Percentiles rank a stretch among this genome's conserved stretches.
phyloP scores from a whole-genome alignment of 2,888 invertebrate genomes.

The Thecophora atra region DNA sequence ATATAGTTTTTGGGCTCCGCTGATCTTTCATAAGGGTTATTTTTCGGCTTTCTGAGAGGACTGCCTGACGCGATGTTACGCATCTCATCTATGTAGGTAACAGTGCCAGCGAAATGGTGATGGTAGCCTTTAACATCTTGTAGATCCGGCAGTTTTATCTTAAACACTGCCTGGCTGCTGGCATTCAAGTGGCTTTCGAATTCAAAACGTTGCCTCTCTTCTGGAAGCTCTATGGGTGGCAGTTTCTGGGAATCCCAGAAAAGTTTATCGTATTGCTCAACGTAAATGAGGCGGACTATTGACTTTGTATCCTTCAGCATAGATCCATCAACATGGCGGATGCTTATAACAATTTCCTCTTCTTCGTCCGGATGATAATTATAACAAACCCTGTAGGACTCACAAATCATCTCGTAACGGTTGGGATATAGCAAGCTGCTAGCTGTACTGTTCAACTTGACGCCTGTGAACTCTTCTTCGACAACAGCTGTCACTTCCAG shows the following conservation, averaged over 20 bases:
- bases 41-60: conserved; percentile 51
- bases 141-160: conserved; percentile 71
- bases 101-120: conserved; percentile 50
- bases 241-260: conserved; percentile 42
- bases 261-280: conserved; percentile 48
- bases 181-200: conserved; percentile 68
- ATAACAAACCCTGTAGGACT: conserved; percentile 76
- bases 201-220: conserved; percentile 64
- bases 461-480: conserved; percentile 85
- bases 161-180: conserved; percentile 73
- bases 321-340: conserved; percentile 76
- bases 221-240: conserved; percentile 30
- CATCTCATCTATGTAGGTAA: conserved; percentile 52
- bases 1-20: conserved; percentile 51
- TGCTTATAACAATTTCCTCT: conserved; percentile 81
- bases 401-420: conserved; percentile 78
- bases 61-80: conserved; percentile 45
- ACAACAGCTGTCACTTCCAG: conserved; percentile 80
- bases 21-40: conserved; percentile 42
- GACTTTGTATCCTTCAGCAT: conserved; percentile 72
- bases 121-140: conserved; percentile 51
- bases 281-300: conserved; percentile 66
- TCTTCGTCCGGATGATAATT: conserved; percentile 91
- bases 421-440: conserved; percentile 80
- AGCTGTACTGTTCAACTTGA: conserved; percentile 82